These are phyloP conservation scores for Thalpophila matura DNA, from an alignment of 2,888 invertebrate genomes.

Conservation along the genomic window DNA sequence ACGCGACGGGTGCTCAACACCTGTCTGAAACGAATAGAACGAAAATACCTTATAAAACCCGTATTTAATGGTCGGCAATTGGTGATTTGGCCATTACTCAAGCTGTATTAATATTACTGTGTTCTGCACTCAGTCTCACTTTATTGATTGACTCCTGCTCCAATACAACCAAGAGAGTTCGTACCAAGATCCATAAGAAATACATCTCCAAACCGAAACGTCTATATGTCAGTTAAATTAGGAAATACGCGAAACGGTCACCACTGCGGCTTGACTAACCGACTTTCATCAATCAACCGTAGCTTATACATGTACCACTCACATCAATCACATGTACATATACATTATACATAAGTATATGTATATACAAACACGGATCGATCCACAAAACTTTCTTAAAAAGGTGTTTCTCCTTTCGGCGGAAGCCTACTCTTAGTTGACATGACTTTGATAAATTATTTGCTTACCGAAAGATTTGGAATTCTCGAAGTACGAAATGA, in stretches of 20 bases:
- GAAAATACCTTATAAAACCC: too few species aligned
- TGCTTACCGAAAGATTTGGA: slow-evolving; percentile 63
- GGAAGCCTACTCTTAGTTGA: slow-evolving; percentile 70
- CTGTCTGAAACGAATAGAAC: too few species aligned
- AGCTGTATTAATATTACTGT: not conserved
- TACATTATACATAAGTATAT: slow-evolving; percentile 6
- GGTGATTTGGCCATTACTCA: too few species aligned
- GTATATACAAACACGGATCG: slow-evolving; percentile 60
- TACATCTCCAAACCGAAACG: slow-evolving; percentile 17
- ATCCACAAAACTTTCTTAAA: slow-evolving; percentile 75
- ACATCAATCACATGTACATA: slow-evolving; percentile 71
- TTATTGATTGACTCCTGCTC: not conserved
- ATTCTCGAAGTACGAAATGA: slow-evolving; percentile 56
- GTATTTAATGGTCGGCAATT: too few species aligned
- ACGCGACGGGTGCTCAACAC: too few species aligned
- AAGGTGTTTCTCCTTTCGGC: slow-evolving; percentile 72
- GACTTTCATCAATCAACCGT: slow-evolving; percentile 64
- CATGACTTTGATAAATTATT: slow-evolving; percentile 84
- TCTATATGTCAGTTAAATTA: slow-evolving; percentile 37
- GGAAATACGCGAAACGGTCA: slow-evolving; percentile 54
- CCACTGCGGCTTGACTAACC: slow-evolving; percentile 62
- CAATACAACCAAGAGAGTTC: slow-evolving; percentile 1
- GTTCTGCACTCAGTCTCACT: not conserved
- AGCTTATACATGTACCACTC: slow-evolving; percentile 62
- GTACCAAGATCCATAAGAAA: slow-evolving; percentile 20